Base-by-base conservation (phyloP, 2,797 vertebrate species). In the Gallinago solitaria region DNA sequence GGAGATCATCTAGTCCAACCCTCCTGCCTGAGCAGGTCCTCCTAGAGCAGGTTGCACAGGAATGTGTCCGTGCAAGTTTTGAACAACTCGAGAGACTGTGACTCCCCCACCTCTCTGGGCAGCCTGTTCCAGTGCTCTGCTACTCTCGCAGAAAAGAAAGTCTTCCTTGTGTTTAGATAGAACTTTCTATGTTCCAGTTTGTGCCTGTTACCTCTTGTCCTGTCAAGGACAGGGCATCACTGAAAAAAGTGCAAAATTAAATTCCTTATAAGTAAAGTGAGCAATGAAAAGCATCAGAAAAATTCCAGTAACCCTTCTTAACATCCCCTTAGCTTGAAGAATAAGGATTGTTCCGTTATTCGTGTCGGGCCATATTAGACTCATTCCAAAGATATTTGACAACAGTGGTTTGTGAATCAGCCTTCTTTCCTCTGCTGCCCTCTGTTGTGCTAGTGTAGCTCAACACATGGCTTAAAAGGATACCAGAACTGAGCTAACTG, bases 351-450 rank as follows among this genome's bases (percentile, higher is more conserved):
- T 78, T 69, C 21, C 24, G 27, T 18, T 25, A 50, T 53, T 85
- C 1, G 0, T 13, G 7, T 73, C 5, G 5, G 50, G 28, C 47
- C 73, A 2, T 33, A 17, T 61, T 63, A 82, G 51, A 25, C 39
- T 54, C 9, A 5, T 78, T 91, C 56, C 65, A 67, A 32, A 18
- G 47, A 5, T 8, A 7, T 43, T 53, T 54, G 33, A 50, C 18
- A 33, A 6, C 37, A 20, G 21, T 11, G 12, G 6, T 74, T 54
- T 43, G 6, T 51, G 16, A 70, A 54, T n/a, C 20, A 60, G 45
- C 21, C 14, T 43, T 84, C 0, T 0, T 63, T 88, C 45, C 51
- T 56, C 16, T 65, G 25, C 67, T 82, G 65, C 41, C 30, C 30
- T 65, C 47, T 81, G 0, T 48, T 78, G 41, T 81, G 61, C 48